Percentiles rank a stretch among this genome's conserved stretches.
Conservation (phyloP, 2,888 invertebrate species). For the Heterodera filipjevi region DNA sequence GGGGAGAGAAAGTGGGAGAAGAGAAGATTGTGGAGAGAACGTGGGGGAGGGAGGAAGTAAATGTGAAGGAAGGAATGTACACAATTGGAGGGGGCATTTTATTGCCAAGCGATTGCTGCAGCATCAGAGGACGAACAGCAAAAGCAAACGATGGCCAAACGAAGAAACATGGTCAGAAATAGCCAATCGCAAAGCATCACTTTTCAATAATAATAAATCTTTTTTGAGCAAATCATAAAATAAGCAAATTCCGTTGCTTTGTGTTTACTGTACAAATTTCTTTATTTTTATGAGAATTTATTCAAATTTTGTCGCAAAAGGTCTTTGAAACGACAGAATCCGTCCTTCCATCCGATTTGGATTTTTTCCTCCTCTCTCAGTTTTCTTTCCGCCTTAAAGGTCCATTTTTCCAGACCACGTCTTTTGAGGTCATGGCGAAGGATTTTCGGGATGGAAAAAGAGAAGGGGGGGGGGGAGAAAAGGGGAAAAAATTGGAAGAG, state of each 20-base stretch:
- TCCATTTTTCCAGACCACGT: conserved; percentile 5
- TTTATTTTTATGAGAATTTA: too few relatives aligned
- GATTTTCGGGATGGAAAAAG: conserved; percentile 12
- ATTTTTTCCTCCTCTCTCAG: neutral
- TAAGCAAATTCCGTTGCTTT: too few relatives aligned
- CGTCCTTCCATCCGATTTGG: neutral
- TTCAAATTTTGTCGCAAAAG: neutral
- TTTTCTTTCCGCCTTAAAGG: neutral
- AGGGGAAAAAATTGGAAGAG: neutral
- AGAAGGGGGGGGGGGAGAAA: neutral
- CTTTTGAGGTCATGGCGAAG: conserved; percentile 18
- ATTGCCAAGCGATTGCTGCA: neutral
- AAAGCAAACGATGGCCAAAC: neutral
- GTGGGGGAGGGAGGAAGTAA: too few relatives aligned
- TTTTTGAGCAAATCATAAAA: neutral
- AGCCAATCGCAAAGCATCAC: neutral
- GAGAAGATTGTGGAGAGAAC: too few relatives aligned
- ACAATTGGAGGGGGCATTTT: neutral
- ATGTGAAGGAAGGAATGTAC: neutral
- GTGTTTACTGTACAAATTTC: too few relatives aligned
- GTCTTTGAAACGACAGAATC: neutral
- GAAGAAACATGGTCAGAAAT: neutral
- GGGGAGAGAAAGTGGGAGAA: neutral
- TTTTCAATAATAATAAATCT: neutral
- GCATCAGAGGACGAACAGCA: neutral